Conservation (phyloP, 1,140 invertebrate genomes). For the Medauroidea extradentata region DNA sequence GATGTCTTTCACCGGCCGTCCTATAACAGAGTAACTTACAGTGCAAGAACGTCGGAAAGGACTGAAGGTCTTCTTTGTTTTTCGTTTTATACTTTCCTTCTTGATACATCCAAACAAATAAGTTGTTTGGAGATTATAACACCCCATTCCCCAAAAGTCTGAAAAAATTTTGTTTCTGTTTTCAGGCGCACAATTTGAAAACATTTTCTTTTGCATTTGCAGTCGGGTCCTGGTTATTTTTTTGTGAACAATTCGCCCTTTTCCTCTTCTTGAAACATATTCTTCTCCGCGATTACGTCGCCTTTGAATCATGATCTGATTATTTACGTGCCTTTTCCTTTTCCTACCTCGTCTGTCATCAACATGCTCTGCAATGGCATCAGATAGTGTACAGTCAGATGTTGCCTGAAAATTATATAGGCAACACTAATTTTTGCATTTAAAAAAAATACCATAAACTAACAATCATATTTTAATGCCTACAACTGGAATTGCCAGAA, state of each 20-base stretch:
- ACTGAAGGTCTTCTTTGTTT: constrained; percentile 1
- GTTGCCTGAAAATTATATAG: no score
- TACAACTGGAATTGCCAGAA: no score
- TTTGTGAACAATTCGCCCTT: neutral
- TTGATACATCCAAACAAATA: constrained; percentile 3
- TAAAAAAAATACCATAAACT: no score
- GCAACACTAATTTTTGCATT: no score
- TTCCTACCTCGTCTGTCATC: neutral
- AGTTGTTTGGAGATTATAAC: constrained; percentile 3
- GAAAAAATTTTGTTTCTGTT: neutral
- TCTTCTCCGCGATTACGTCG: neutral
- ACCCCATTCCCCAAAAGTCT: neutral
- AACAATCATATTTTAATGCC: no score
- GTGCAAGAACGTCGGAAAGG: neutral
- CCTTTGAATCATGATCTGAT: neutral
- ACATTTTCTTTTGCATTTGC: neutral
- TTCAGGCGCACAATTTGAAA: neutral
- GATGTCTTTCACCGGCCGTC: neutral
- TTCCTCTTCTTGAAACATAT: constrained; percentile 1
- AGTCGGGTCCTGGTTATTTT: constrained; percentile 2
- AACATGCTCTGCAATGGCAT: constrained; percentile 76
- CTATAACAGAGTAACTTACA: neutral
- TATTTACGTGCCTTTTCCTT: neutral
- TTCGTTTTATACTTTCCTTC: neutral
- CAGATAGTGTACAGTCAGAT: no score